These are phyloP conservation scores for Eudorcas thomsonii DNA, from an alignment of 2,113 vertebrate genomes.

Conservation along the genomic window DNA sequence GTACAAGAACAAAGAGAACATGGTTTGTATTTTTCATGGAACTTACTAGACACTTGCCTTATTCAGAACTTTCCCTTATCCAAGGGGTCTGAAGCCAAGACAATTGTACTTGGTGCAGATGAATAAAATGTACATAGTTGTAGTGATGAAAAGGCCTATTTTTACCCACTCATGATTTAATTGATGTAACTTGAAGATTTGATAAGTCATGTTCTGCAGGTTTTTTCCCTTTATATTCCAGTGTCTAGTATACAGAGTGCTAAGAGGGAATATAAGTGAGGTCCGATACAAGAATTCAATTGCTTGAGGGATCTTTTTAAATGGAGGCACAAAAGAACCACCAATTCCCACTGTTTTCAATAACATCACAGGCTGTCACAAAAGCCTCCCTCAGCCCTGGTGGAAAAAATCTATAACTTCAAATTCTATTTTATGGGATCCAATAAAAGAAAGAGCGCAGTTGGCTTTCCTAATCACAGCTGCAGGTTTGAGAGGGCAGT, in stretches of 20 bases:
- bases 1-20: neutral
- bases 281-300: neutral
- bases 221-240: neutral
- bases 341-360: neutral
- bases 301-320: neutral
- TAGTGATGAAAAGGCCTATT: neutral
- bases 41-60: neutral
- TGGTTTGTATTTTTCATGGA: neutral
- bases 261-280: neutral
- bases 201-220: neutral
- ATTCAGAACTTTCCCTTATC: neutral
- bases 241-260: neutral
- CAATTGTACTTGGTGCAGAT: neutral
- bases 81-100: neutral
- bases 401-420: neutral
- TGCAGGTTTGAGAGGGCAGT: neutral
- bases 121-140: neutral
- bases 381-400: neutral
- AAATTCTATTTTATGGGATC: neutral
- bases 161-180: neutral
- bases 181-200: neutral
- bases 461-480: neutral
- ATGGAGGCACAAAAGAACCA: neutral
- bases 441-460: neutral
- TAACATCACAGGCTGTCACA: neutral